These are phyloP conservation scores for Lasiurus borealis DNA, from an alignment of 2,113 vertebrate species.

Conservation along the genomic window DNA sequence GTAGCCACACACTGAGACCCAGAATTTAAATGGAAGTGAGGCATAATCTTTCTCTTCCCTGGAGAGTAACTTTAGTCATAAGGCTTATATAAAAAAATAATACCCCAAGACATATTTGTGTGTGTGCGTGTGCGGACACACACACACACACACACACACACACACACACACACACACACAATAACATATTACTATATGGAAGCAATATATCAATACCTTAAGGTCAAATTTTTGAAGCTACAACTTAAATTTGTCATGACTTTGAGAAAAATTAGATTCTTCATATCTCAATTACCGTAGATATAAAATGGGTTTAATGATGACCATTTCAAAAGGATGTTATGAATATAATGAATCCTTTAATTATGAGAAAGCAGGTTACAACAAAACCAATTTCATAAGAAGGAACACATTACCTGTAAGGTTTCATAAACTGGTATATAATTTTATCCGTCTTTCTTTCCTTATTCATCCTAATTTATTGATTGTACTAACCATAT, in stretches of 20 bases:
- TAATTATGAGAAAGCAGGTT: constrained; percentile 59
- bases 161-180: background rate
- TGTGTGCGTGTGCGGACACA: no score
- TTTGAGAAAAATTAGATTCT: constrained; percentile 35
- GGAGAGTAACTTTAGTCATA: background rate
- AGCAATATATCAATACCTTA: background rate
- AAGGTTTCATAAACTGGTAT: constrained; percentile 10
- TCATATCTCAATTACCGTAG: constrained; percentile 35
- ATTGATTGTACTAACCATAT: constrained; percentile 56
- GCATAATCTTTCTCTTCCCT: background rate
- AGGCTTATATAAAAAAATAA: background rate
- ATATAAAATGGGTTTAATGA: constrained; percentile 55
- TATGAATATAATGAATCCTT: constrained; percentile 66
- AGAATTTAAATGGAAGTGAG: background rate
- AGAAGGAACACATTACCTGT: constrained; percentile 32
- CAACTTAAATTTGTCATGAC: background rate
- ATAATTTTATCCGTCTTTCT: constrained; percentile 17
- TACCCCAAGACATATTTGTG: background rate
- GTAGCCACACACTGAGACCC: background rate
- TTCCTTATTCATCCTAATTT: constrained; percentile 51
- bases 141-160: no score
- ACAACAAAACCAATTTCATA: constrained; percentile 45
- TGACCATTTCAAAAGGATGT: constrained; percentile 16
- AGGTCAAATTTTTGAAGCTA: background rate
- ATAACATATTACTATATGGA: background rate